Base-by-base conservation (phyloP, 2,113 vertebrate species). In the Percina caprodes region DNA sequence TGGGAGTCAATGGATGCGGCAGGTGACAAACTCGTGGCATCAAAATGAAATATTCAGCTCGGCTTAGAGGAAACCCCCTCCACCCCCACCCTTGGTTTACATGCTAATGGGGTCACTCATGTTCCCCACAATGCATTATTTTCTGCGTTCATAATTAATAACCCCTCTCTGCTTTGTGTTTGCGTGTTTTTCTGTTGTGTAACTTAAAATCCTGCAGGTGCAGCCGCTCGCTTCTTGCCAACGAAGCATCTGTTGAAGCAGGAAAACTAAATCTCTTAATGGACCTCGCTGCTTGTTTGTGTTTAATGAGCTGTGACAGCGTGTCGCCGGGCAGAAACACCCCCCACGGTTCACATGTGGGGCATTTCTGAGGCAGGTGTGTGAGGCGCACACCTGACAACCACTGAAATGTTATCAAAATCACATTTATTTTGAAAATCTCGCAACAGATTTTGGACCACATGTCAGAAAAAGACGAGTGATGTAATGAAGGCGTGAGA, bases 121-220 rank as follows among this genome's bases (percentile, higher is more conserved):
- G 84, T 82, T 52, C 2, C 39, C 26, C 68, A 74, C 74, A 56
- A 24, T 45, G 77, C 84, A 72, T 7, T 21, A 14, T 61, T 72
- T 45, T 18, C 68, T 74, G 18, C 51, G 69, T 89, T 42, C 69
- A 89, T 89, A 78, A 75, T 89, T 87, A 59, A 89, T 79, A 24
- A 2, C 55, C 19, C 16, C 5, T 66, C 33, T 60, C 30, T 62
- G 58, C 58, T 49, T 59, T 4, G 15, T 74, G n/a, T 60, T 35
- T 35, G 33, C 48, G 80, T 54, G 14, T 23, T 39, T 69, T 80
- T 73, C 48, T 54, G 0, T 23, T 42, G 60, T 85, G 82, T 77
- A n/a, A n/a, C 52, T 19, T 79, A 6, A 71, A 72, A 72, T 3
- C 1, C 26, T 9, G 68, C 1, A 2, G 51, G 55, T 62, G n/a